phyloP scores from a whole-genome alignment of 2,113 vertebrate species.

The Rhizomys pruinosus region DNA sequence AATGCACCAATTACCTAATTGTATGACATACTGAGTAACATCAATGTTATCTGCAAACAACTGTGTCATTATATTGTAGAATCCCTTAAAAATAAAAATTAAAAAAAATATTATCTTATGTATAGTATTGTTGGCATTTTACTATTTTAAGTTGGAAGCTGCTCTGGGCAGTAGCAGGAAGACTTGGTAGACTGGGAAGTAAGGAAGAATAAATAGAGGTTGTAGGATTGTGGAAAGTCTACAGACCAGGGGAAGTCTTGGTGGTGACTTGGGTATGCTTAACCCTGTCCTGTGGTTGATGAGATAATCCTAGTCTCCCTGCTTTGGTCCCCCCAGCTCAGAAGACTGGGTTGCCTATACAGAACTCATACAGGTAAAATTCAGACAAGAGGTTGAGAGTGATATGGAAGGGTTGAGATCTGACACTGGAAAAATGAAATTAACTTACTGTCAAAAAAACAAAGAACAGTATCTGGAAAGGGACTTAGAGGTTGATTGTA shows the following conservation, averaged over 20 bases:
- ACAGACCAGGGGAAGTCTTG: neutral
- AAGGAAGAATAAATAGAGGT: neutral
- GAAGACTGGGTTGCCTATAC: neutral
- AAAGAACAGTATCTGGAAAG: neutral
- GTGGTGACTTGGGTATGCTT: neutral
- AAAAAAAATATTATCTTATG: neutral
- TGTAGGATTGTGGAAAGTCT: neutral
- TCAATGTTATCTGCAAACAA: too few relatives aligned
- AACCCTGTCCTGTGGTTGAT: too few relatives aligned
- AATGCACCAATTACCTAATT: too few relatives aligned
- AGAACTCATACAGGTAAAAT: neutral
- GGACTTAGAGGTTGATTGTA: neutral
- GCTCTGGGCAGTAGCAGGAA: neutral
- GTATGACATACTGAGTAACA: too few relatives aligned
- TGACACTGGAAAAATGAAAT: neutral
- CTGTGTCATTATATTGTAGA: too few relatives aligned
- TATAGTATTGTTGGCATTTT: neutral
- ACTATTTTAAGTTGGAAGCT: neutral
- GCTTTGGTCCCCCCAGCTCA: neutral
- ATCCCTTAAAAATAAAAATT: too few relatives aligned
- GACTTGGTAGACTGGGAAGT: neutral
- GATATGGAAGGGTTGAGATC: neutral
- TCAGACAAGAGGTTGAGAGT: neutral
- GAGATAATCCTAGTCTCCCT: fast-evolving
- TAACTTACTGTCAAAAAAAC: neutral